A percentile compares a stretch with the other conserved stretches of the same genome.
Evolutionary conservation across 2,113 vertebrate genomes (phyloP).

Genomic region (Corythoichthys haematopterus): DNA sequence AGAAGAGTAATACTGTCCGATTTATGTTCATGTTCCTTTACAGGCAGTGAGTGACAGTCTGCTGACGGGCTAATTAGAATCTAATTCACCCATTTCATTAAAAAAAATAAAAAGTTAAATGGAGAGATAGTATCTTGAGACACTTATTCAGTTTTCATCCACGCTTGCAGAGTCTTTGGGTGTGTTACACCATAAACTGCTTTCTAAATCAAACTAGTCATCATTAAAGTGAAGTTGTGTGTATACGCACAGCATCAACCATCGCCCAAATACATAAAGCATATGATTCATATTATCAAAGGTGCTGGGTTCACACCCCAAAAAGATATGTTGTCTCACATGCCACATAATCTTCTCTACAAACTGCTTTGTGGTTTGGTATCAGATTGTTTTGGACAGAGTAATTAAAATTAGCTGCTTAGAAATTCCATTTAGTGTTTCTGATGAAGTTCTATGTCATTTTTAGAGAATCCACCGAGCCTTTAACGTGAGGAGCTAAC

Average conservation of each 20-base stretch:
- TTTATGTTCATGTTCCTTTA: slow-evolving; percentile 58
- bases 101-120: slow-evolving; percentile 70
- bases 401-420: slow-evolving; percentile 39
- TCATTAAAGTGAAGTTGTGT: slow-evolving; percentile 47
- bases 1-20: slow-evolving; percentile 60
- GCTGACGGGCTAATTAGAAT: slow-evolving; percentile 76
- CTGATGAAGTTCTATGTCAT: slow-evolving; percentile 12
- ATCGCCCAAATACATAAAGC: not conserved
- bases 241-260: not conserved
- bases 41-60: slow-evolving; percentile 65
- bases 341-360: slow-evolving; percentile 9
- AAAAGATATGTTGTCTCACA: not conserved
- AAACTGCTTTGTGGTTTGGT: slow-evolving; percentile 17
- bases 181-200: slow-evolving; percentile 42
- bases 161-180: slow-evolving; percentile 20
- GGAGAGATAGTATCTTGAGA: slow-evolving; percentile 71
- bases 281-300: not conserved
- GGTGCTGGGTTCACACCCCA: too few relatives aligned
- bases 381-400: slow-evolving; percentile 30
- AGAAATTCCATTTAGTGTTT: slow-evolving; percentile 27
- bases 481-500: slow-evolving; percentile 1
- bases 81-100: slow-evolving; percentile 77
- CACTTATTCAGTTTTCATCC: slow-evolving; percentile 56
- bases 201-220: slow-evolving; percentile 65
- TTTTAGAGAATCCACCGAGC: slow-evolving; percentile 9